Evolutionary conservation across 2,888 invertebrate species (phyloP), one percentile per base, ranked within the genome.

Genomic region (Ceramica pisi): DNA sequence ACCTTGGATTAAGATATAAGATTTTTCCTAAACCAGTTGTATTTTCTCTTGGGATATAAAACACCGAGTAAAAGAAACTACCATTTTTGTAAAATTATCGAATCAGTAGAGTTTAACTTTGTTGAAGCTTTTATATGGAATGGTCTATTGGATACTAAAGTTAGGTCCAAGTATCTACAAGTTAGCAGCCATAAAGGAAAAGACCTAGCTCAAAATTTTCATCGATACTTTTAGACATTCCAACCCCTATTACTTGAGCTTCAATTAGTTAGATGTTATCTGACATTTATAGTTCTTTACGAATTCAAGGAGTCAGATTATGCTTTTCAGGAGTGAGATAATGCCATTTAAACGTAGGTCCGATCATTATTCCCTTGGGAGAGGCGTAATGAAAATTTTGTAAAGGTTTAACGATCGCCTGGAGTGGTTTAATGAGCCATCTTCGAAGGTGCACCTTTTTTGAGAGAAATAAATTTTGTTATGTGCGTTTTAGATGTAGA

Each of bases 211-310:
- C 60, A 57, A 71, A 62, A 65, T 55, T 19, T 6, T 46, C 21
- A 79, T 84, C 83, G 85, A 84, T 63, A 79, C 35, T 16, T 59
- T 16, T 21, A 50, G 46, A 55, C 76, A 71, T 68, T 89, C 87
- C 83, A 88, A 82, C 85, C 78, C 60, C 89, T 92, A 91, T 95
- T 92, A 94, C 91, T 93, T 87, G 86, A 87, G 88, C 90, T 95
- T 95, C 94, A 95, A 95, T 95, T 95, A 95, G 95, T 95, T 94
- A 95, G 95, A 95, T 95, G 93, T 93, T 95, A 95, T 95, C 95
- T 92, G 94, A 94, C 95, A 86, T 95, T 95, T 94, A 95, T 94
- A 95, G 95, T 95, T 94, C 94, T 95, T 95, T 95, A 94, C 94
- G 94, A 93, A 95, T 95, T 94, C 90, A 91, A 87, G 89, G 88